Base-by-base conservation (phyloP, 2,797 vertebrate genomes). In the Oryzias sinensis region DNA sequence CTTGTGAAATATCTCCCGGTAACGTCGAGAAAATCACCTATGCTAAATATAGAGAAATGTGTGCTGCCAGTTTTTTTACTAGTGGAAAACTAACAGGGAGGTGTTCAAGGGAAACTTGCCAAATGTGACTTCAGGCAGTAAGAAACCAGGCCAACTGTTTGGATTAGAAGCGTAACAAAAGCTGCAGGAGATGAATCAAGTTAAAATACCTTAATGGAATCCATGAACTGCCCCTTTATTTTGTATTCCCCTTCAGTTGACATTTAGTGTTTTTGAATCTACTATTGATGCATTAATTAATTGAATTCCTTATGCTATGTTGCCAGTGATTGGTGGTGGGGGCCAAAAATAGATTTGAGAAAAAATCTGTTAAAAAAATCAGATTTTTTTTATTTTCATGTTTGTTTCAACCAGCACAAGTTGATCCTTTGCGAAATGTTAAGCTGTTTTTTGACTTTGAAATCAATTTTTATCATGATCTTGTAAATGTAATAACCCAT, bases 121-220 rank as follows among this genome's bases (percentile, higher is more conserved):
- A 79, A 84, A 75, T 80, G 59, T 9, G 43, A 75, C 82, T 75
- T 71, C 68, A 77, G 65, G 72, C 57, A 58, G 66, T 79, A 77
- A 77, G 68, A 80, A 66, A 71, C 68, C 62, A 60, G 67, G 70
- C 74, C 70, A 81, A 74, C 60, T 57, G 62, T 77, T 71, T 65
- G 47, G 66, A 49, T 70, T 80, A 72, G 58, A 75, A 74, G 66
- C 72, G 65, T 54, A 68, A 62, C 68, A 65, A 76, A 65, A 60
- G 54, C 71, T 56, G 51, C 52, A 50, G 68, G 53, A 61, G 65
- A 72, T 77, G 43, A 73, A 68, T 79, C 49, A 65, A 63, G 53
- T 70, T 66, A 53, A 49, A 74, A 25, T 16, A 22, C 59, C 50
- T 64, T 49, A 78, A 74, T 86, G 56, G 51, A 63, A 62, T 60